A percentile compares a stretch with the other conserved stretches of the same genome.
Conservation (phyloP, 1,140 invertebrate species). For the Megathymus violae region DNA sequence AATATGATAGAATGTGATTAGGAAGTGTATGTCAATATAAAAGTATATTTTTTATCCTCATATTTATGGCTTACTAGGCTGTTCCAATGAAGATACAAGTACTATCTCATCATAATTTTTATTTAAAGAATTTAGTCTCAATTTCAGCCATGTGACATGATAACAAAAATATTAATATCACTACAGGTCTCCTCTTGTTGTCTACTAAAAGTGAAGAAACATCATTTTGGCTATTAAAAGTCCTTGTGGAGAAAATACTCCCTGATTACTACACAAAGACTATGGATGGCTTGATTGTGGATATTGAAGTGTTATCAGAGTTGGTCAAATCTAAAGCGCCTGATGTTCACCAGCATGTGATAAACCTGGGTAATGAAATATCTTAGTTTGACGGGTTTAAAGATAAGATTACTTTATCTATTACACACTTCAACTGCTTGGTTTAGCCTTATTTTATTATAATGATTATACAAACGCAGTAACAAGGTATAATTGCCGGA, state of each 20-base stretch:
- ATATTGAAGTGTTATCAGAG: conserved; percentile 94
- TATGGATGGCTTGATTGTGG: conserved; percentile 94
- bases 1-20: too few relatives aligned
- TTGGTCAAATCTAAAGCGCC: conserved; percentile 92
- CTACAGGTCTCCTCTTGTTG: conserved; percentile 90
- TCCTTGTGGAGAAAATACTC: conserved; percentile 93
- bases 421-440: not conserved
- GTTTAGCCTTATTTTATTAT: conserved; percentile 14
- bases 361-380: conserved; percentile 84
- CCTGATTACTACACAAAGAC: conserved; percentile 95
- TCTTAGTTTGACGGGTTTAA: conserved; percentile 12
- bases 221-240: conserved; percentile 95
- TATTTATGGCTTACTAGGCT: too few relatives aligned
- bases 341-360: conserved; percentile 91
- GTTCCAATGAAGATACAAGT: too few relatives aligned
- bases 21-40: too few relatives aligned
- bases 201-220: conserved; percentile 95
- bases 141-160: too few relatives aligned
- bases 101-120: too few relatives aligned
- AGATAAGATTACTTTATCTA: not conserved
- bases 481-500: too few relatives aligned
- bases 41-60: too few relatives aligned
- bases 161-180: not conserved
- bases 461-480: too few relatives aligned
- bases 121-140: too few relatives aligned